Percentiles rank a stretch among this genome's conserved stretches.
Evolutionary conservation across 2,113 vertebrate species (phyloP).

Genomic region (Lagenorhynchus albirostris): DNA sequence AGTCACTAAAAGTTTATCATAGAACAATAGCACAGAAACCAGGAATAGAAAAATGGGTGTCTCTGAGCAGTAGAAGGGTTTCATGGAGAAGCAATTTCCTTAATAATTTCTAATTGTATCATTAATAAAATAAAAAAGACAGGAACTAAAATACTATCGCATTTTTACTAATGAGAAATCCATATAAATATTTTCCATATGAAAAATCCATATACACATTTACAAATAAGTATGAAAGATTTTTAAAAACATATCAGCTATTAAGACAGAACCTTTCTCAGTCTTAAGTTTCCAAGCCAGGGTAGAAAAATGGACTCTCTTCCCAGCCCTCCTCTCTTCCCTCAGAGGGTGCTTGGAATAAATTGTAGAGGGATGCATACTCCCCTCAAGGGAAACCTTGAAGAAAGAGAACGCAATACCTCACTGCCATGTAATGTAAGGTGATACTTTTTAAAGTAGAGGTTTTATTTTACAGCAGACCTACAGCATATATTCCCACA

Average conservation of each 20-base stretch:
- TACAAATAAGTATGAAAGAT: background rate
- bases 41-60: background rate
- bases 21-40: background rate
- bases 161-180: background rate
- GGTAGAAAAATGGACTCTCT: background rate
- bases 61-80: background rate
- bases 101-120: background rate
- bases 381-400: background rate
- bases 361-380: background rate
- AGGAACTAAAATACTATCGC: background rate
- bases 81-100: background rate
- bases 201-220: background rate
- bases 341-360: background rate
- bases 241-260: background rate
- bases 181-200: background rate
- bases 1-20: background rate
- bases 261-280: background rate
- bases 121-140: background rate
- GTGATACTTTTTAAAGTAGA: constrained; percentile 37
- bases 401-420: background rate
- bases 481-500: constrained; percentile 46
- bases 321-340: rapidly evolving
- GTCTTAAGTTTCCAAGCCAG: background rate
- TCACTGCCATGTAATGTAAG: constrained; percentile 28
- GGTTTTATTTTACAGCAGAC: constrained; percentile 67